Evolutionary conservation across 2,888 invertebrate genomes (phyloP).

Genomic region (Rhamphomyia laevipes): DNA sequence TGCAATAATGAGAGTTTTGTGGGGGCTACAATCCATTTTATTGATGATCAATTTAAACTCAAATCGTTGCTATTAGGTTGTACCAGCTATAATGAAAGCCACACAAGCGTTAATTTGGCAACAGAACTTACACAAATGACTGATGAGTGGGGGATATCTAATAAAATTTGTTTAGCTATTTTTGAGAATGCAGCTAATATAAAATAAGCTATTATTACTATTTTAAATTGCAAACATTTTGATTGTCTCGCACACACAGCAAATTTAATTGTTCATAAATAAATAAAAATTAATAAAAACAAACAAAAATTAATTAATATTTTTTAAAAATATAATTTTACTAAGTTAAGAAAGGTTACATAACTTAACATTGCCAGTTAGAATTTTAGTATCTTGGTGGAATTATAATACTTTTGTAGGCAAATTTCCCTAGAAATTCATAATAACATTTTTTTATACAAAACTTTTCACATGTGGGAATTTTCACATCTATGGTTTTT

Average conservation of each 20-base stretch:
- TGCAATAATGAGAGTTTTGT: slow-evolving; percentile 21
- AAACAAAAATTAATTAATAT: too few relatives aligned
- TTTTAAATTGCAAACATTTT: slow-evolving; percentile 16
- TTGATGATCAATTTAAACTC: slow-evolving; percentile 18
- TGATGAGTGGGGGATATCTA: slow-evolving; percentile 18
- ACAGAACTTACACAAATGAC: slow-evolving; percentile 15
- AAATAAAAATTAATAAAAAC: too few relatives aligned
- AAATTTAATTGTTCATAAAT: slow-evolving; percentile 15
- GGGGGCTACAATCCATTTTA: slow-evolving; percentile 19
- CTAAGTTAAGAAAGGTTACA: too few relatives aligned
- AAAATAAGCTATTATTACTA: slow-evolving; percentile 11
- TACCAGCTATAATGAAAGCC: slow-evolving; percentile 13
- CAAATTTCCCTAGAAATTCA: too few relatives aligned
- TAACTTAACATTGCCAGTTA: too few relatives aligned
- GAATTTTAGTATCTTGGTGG: too few relatives aligned
- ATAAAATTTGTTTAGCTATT: slow-evolving; percentile 21
- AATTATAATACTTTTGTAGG: too few relatives aligned
- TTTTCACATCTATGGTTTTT: too few relatives aligned
- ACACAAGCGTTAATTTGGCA: slow-evolving; percentile 23
- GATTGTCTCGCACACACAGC: slow-evolving; percentile 15
- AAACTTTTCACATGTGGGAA: too few relatives aligned
- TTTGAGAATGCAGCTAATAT: slow-evolving; percentile 15
- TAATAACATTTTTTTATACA: too few relatives aligned
- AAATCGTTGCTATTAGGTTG: slow-evolving; percentile 19
- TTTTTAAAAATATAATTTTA: too few relatives aligned